A percentile compares a stretch with the other conserved stretches of the same genome.
Conservation (phyloP, 53 echinoderm and acorn worm genomes). For the Zoroaster sp. region DNA sequence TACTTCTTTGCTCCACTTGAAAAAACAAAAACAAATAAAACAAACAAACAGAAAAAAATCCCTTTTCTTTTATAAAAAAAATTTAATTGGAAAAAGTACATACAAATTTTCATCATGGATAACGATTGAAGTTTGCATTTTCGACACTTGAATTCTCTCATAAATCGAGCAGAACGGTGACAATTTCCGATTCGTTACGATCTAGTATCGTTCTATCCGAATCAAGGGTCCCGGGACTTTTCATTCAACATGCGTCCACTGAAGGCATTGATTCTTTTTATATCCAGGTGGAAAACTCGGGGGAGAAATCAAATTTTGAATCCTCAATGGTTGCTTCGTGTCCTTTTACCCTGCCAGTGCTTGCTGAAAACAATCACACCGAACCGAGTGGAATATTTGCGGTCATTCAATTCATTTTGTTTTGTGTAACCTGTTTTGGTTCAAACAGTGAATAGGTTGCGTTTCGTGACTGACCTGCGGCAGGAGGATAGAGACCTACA, state of each 20-base stretch:
- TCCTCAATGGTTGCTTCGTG: neutral
- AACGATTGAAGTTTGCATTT: neutral
- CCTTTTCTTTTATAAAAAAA: too few relatives aligned
- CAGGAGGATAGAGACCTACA: neutral
- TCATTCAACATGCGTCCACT: slow-evolving; percentile 17
- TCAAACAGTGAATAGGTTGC: slow-evolving; percentile 24
- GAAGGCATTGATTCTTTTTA: slow-evolving; percentile 4
- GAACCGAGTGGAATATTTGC: neutral
- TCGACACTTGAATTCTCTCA: neutral
- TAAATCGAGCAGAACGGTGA: neutral
- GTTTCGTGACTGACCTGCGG: slow-evolving; percentile 15
- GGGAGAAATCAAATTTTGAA: neutral
- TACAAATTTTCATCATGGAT: neutral
- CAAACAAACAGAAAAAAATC: too few relatives aligned
- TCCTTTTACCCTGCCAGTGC: slow-evolving; percentile 3
- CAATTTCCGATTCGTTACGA: neutral
- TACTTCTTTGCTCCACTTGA: too few relatives aligned
- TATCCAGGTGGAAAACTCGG: slow-evolving; percentile 17
- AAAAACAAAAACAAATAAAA: too few relatives aligned
- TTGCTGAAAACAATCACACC: slow-evolving; percentile 12
- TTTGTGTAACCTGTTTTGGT: neutral
- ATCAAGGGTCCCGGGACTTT: neutral
- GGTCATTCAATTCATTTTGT: slow-evolving; percentile 3
- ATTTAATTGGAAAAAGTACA: too few relatives aligned
- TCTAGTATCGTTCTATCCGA: neutral